Evolutionary conservation across 2,888 invertebrate genomes (phyloP), one percentile per base, ranked within the genome.

Genomic region (Eledone cirrhosa): DNA sequence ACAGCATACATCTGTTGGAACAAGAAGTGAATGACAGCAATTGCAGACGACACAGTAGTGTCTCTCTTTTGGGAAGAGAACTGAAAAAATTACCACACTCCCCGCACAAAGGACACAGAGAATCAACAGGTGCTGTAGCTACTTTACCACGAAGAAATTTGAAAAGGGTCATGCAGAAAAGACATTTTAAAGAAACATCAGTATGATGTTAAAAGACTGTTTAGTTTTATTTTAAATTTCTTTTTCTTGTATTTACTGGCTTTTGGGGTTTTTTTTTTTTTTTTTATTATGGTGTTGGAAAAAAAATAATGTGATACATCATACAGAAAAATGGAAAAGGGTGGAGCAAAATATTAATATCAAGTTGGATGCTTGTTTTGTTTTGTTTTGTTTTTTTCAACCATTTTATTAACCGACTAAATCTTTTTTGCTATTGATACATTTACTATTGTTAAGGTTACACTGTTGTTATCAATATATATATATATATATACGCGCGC

Each of bases 111-210:
- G n/a, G 72, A 13, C 41, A 72, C 41, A 22, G 33, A 5, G 72
- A 72, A n/a, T 41, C 33, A 19, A 31, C 72, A 41, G 72, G 22
- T n/a, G 72, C 33, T 3, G 24, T 41, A 19, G 72, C 33, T 3
- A 41, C 72, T 13, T 72, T 72, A 72, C 72, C 72, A 2, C 72
- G 72, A 16, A 33, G 72, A 8, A 41, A 72, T 24, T 72, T 31
- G 33, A 72, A 72, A 72, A 72, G 72, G 72, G 72, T 72, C 33
- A 72, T 72, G 72, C 72, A 41, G 13, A 72, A 41, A 72, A 72
- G 72, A 41, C 31, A 31, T 31, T 72, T 72, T n/a, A 72, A 72
- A 72, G 72, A 72, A 72, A 72, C 72, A 27, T 72, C 72, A 13
- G 33, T 41, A 41, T 41, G 33, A 67, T 31, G 33, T 31, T 29